Base-by-base conservation (phyloP, 2,888 invertebrate genomes). In the Philonicus albiceps region DNA sequence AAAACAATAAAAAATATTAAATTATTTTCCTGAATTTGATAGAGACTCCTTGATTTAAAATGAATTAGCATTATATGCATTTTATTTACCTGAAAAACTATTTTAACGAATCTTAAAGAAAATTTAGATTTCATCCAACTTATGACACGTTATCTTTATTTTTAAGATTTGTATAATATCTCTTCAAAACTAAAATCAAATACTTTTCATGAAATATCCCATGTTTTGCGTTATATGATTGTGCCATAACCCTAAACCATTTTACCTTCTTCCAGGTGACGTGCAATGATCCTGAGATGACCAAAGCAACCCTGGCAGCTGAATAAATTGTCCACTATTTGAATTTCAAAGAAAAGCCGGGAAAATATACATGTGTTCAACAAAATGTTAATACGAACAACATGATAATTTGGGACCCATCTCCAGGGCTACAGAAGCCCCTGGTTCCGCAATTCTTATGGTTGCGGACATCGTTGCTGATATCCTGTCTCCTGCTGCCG, bases 401-500 rank as follows among this genome's bases (percentile, higher is more conserved):
- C 74, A 86, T 86, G 86, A 86, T 83, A 86, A 49, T 86, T 74
- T 55, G 43, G 74, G 37, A 75, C 74, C 75, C 83, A n/a, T 30
- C n/a, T 73, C 34, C 53, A 43, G 86, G 81, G 64, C 75, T 75
- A 11, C 86, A 74, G 30, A 73, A 64, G 81, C 83, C 83, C 74
- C 30, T 73, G n/a, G 55, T 53, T n/a, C 55, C 43, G 81, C 75
- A 75, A 64, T 75, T 34, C 11, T 16, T 86, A 64, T 86, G 86
- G 78, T 80, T 87, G 53, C 87, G 78, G 72, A 78, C 85, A 80
- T 78, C 78, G 6, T 16, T 87, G 16, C 78, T 78, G 53, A 55
- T 87, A 40, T 19, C 55, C 53, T 91, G 90, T 89, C 86, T 90
- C 87, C 89, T 89, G 86, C 88, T 90, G 87, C 90, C 90, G 78